phyloP scores from a whole-genome alignment of 1,140 invertebrate genomes.

The Scylla paramamosain region DNA sequence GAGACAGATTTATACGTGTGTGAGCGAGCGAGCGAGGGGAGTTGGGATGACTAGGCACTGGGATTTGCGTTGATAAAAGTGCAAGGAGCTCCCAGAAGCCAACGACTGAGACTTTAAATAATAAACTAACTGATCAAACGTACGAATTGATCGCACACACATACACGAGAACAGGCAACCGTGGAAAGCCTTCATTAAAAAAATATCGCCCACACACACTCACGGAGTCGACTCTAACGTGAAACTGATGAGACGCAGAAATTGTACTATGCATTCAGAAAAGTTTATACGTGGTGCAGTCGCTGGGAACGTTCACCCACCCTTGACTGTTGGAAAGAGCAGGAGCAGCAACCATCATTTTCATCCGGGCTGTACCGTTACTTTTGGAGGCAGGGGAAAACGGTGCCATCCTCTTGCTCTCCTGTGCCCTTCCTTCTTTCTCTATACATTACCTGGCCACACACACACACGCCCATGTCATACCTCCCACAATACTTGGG shows the following conservation, averaged over 20 bases:
- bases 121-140: not conserved
- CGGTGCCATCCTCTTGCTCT: not conserved
- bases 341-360: slow-evolving; percentile 43
- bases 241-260: slow-evolving; percentile 40
- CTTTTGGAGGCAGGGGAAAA: not conserved
- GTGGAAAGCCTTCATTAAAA: too few species aligned
- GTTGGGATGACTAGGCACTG: not conserved
- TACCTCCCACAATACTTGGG: too few species aligned
- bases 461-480: not conserved
- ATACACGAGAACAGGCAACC: not conserved
- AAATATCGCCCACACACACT: too few species aligned
- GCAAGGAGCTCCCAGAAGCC: not conserved
- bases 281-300: slow-evolving; percentile 7
- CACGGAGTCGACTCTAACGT: too few species aligned
- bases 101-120: not conserved
- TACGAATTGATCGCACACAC: not conserved
- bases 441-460: not conserved
- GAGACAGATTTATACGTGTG: not conserved
- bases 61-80: slow-evolving; percentile 9
- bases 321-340: slow-evolving; percentile 47
- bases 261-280: slow-evolving; percentile 62
- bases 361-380: not conserved
- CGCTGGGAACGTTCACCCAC: not conserved
- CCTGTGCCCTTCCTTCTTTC: not conserved
- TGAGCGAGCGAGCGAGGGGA: not conserved